phyloP scores from a whole-genome alignment of 2,797 vertebrate genomes.

The Gymnoscopelus braueri region DNA sequence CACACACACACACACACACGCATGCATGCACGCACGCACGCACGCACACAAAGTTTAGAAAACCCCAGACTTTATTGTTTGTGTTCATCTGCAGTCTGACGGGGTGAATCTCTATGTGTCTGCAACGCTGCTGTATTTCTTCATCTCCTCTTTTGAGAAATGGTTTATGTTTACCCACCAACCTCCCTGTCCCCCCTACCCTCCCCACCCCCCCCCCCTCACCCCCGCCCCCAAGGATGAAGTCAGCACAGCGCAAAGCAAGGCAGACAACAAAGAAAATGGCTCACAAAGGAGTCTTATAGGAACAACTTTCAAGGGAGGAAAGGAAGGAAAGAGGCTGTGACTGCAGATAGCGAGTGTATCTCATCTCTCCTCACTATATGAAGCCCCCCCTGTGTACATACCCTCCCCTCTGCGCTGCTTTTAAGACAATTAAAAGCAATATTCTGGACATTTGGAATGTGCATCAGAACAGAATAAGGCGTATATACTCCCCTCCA shows the following conservation, averaged over 20 bases:
- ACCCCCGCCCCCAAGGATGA: slow-evolving; percentile 3
- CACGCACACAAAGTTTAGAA: slow-evolving; percentile 6
- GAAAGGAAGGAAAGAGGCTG: slow-evolving; percentile 20
- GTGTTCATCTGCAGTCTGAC: slow-evolving; percentile 29
- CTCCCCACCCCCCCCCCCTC: too few relatives aligned
- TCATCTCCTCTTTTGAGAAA: slow-evolving; percentile 13
- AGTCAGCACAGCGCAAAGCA: slow-evolving; percentile 14
- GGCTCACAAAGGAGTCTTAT: slow-evolving; percentile 13
- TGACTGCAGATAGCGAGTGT: slow-evolving; percentile 9
- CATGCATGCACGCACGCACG: background rate
- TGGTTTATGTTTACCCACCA: slow-evolving; percentile 11
- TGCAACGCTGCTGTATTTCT: background rate
- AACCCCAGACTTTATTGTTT: slow-evolving; percentile 42
- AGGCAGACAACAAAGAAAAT: slow-evolving; percentile 25
- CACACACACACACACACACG: background rate
- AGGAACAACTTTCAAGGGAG: slow-evolving; percentile 4
- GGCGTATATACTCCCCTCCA: slow-evolving; percentile 41
- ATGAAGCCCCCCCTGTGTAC: slow-evolving; percentile 4
- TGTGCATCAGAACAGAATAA: slow-evolving; percentile 59
- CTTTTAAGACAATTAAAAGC: slow-evolving; percentile 64
- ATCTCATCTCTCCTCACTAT: background rate
- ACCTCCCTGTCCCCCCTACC: too few relatives aligned
- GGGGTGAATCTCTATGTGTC: slow-evolving; percentile 11
- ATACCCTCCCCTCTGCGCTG: slow-evolving; percentile 49
- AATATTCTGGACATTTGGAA: slow-evolving; percentile 71